Evolutionary conservation across 1,140 invertebrate genomes (phyloP).

Genomic region (Apolygus lucorum): DNA sequence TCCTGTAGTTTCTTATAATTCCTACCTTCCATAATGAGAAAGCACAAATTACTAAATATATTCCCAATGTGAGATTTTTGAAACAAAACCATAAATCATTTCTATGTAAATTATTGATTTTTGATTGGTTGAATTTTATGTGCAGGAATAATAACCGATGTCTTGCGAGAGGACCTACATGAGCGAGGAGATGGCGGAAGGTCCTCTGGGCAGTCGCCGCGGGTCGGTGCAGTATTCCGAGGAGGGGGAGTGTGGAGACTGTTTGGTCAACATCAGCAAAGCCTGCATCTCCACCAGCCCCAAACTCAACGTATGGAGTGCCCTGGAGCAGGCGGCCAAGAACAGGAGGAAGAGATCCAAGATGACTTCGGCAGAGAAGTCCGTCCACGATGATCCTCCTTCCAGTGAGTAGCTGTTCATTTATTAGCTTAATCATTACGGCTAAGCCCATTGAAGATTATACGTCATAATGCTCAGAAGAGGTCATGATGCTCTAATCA

Average conservation of each 20-base stretch:
- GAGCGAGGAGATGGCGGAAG: background rate
- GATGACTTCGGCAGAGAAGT: background rate
- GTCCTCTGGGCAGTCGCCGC: background rate
- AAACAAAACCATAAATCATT: too few relatives aligned
- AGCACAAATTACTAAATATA: too few relatives aligned
- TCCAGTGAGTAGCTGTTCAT: background rate
- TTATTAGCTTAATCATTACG: too few relatives aligned
- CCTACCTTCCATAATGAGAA: too few relatives aligned
- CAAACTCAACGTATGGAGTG: constrained; percentile 16
- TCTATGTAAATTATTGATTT: too few relatives aligned
- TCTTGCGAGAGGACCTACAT: background rate
- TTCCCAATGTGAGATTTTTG: too few relatives aligned
- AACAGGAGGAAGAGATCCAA: constrained; percentile 3
- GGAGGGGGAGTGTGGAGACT: constrained; percentile 12
- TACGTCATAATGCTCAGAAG: too few relatives aligned
- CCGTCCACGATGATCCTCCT: background rate
- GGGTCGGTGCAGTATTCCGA: constrained; percentile 1
- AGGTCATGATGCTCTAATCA: too few relatives aligned
- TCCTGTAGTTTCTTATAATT: too few relatives aligned
- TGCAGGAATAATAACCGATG: background rate
- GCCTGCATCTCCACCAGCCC: constrained; percentile 8
- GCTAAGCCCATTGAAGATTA: too few relatives aligned
- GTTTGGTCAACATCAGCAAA: constrained; percentile 10
- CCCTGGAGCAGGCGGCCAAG: constrained; percentile 13
- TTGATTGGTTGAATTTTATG: too few relatives aligned